phyloP scores from a whole-genome alignment of 2,113 vertebrate species.

The Polyodon spathula region DNA sequence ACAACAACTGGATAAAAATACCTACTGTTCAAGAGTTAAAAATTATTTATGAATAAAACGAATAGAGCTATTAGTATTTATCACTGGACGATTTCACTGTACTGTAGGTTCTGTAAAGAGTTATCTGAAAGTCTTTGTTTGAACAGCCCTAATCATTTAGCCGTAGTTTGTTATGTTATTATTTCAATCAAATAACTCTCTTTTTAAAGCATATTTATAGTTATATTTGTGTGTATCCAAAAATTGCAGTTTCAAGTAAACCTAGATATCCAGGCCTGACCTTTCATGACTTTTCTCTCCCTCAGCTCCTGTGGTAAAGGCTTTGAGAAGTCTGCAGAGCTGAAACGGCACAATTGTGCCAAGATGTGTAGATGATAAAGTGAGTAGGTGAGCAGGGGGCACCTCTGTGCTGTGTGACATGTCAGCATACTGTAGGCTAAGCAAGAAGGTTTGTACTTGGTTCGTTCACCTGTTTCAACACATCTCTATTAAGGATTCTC shows the following conservation, averaged over 20 bases:
- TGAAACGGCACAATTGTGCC: slow-evolving; percentile 33
- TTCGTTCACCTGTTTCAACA: slow-evolving; percentile 4
- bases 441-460: slow-evolving; percentile 6
- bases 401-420: slow-evolving; percentile 28
- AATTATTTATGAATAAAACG: too few relatives aligned
- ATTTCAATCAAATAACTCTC: too few relatives aligned
- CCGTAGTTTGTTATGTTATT: too few relatives aligned
- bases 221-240: too few relatives aligned
- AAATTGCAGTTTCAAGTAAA: slow-evolving; percentile 26
- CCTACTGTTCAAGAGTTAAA: too few relatives aligned
- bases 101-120: too few relatives aligned
- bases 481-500: not conserved
- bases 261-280: slow-evolving; percentile 25
- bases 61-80: too few relatives aligned
- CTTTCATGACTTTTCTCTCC: slow-evolving; percentile 27
- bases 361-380: slow-evolving; percentile 34
- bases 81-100: too few relatives aligned
- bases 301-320: slow-evolving; percentile 24
- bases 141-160: too few relatives aligned
- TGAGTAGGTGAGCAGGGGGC: slow-evolving; percentile 29
- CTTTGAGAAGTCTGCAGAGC: slow-evolving; percentile 11
- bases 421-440: slow-evolving; percentile 22
- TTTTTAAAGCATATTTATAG: too few relatives aligned
- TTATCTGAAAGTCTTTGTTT: too few relatives aligned
- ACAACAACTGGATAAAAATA: too few relatives aligned